Percentiles rank a stretch among this genome's conserved stretches.
phyloP scores from a whole-genome alignment of 2,888 invertebrate species.

The Drosophila sordidula region DNA sequence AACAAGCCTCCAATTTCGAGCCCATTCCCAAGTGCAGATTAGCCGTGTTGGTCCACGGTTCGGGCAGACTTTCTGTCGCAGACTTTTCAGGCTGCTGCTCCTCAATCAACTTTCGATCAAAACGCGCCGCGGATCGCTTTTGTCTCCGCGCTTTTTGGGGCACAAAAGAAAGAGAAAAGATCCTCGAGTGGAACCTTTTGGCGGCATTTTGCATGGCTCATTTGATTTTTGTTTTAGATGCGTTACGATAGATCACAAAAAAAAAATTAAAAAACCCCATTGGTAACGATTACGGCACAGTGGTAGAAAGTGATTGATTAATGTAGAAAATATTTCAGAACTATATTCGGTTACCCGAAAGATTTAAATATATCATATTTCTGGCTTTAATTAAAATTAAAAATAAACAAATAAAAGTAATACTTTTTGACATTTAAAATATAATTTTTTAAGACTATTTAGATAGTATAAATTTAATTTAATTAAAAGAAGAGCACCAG shows the following conservation, averaged over 20 bases:
- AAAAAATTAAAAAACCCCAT: constrained; percentile 12
- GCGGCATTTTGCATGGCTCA: constrained; percentile 77
- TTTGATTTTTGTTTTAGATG: constrained; percentile 75
- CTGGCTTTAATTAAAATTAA: too few species aligned
- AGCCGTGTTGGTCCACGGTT: constrained; percentile 61
- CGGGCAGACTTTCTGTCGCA: constrained; percentile 77
- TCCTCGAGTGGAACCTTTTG: constrained; percentile 61
- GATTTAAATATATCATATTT: too few species aligned
- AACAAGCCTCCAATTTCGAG: constrained; percentile 56
- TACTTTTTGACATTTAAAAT: too few species aligned
- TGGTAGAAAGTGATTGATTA: constrained; percentile 27
- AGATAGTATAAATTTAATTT: too few species aligned
- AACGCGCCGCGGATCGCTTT: constrained; percentile 68
- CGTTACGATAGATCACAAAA: constrained; percentile 67
- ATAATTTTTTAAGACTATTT: too few species aligned
- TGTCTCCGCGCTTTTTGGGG: constrained; percentile 42
- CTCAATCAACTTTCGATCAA: constrained; percentile 81
- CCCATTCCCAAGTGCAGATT: constrained; percentile 69
- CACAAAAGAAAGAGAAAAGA: constrained; percentile 38
- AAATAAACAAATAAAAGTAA: too few species aligned
- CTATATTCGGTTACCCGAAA: too few species aligned
- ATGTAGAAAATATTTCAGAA: not conserved
- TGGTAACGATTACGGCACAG: constrained; percentile 41
- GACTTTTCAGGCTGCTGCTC: constrained; percentile 46
- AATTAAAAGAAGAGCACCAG: too few species aligned